Conservation (phyloP, 2,888 invertebrate genomes). For the Microctonus brassicae region DNA sequence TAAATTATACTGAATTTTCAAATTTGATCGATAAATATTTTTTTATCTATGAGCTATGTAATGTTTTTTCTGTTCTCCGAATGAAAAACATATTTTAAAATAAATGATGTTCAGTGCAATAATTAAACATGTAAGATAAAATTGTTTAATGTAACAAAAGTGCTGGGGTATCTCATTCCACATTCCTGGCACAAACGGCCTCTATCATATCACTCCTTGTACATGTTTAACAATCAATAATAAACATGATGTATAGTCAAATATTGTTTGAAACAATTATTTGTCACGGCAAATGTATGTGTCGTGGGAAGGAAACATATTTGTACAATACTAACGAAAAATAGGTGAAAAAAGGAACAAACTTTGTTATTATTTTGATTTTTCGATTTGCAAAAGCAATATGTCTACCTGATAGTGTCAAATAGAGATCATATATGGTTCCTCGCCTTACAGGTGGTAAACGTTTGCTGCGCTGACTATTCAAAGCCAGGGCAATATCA, state of each 20-base stretch:
- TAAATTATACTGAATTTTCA: neutral
- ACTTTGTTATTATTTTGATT: constrained; percentile 27
- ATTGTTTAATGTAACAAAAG: constrained; percentile 45
- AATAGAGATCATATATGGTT: constrained; percentile 85
- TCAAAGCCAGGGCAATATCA: constrained; percentile 79
- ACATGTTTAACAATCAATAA: constrained; percentile 35
- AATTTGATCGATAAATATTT: neutral
- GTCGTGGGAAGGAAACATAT: constrained; percentile 5
- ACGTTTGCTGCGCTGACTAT: constrained; percentile 82
- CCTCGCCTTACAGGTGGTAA: constrained; percentile 87
- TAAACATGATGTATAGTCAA: constrained; percentile 7
- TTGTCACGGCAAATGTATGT: constrained; percentile 18
- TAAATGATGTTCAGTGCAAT: constrained; percentile 36
- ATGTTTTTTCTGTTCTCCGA: too few species aligned
- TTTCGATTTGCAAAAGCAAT: constrained; percentile 16
- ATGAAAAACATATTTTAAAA: neutral
- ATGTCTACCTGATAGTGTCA: constrained; percentile 88
- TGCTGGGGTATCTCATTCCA: constrained; percentile 62
- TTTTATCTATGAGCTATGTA: too few species aligned
- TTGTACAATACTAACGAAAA: constrained; percentile 18
- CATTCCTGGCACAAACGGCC: constrained; percentile 62
- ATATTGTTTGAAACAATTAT: constrained; percentile 2
- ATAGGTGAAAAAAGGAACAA: constrained; percentile 21
- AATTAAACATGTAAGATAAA: constrained; percentile 25
- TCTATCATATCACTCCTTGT: constrained; percentile 39